Base-by-base conservation (phyloP, 2,888 invertebrate genomes). In the Cantharis lateralis region DNA sequence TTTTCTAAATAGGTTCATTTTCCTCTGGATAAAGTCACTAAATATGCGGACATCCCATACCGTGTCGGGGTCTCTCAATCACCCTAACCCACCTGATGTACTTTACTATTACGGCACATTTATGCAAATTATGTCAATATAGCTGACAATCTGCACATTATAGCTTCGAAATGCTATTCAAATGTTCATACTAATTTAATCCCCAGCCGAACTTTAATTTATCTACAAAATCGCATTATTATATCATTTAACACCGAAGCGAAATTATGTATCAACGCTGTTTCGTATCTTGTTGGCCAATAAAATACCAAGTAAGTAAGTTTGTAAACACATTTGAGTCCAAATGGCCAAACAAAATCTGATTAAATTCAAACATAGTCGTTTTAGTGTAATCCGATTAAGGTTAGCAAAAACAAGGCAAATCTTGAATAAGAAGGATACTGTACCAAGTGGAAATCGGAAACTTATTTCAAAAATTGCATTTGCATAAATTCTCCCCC, bases 41-140 rank as follows among this genome's bases (percentile, higher is more conserved):
- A 74, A 71, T 83, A 81, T 84, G 82, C 82, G 82, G 86, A 87
- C 87, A 87, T 87, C 86, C 87, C 85, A 87, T 87, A 86, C 85
- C 86, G 85, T 87, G 87, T 87, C 83, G 84, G 83, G 83, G 85
- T 85, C 84, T 84, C 86, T 86, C 86, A 86, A 86, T 87, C 85
- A 84, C 84, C 74, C 78, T 86, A 84, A 86, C 86, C 86, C 86
- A 86, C 86, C 87, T 86, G 85, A 85, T 86, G 85, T 86, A 85
- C 84, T 84, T 81, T 82, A 82, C 83, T 84, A 85, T 86, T 85
- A 86, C 84, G 82, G 85, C 84, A 83, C 84, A 85, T 86, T 85
- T 85, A 86, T 87, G 86, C 85, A 86, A 86, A 87, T 86, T 79
- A 82, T 82, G 83, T 84, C 84, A 84, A 85, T 85, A 84, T 82